Conservation (phyloP, 2,113 vertebrate genomes). For the Microtus ochrogaster region DNA sequence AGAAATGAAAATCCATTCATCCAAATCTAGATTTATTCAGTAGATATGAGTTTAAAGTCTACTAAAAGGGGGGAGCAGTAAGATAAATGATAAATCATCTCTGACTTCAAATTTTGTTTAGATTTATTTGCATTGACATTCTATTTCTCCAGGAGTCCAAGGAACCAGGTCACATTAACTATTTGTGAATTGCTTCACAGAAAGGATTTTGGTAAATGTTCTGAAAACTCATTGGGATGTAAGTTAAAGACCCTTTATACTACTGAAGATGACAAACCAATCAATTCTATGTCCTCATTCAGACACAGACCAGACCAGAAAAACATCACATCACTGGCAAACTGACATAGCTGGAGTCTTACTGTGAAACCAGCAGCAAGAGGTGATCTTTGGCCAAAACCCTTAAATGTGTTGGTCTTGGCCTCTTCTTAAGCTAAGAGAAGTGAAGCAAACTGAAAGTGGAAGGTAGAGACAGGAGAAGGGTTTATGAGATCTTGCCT, state of each 20-base stretch:
- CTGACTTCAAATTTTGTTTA: slow-evolving; percentile 26
- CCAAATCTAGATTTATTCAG: slow-evolving; percentile 36
- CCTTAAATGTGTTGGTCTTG: not conserved
- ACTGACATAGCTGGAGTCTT: not conserved
- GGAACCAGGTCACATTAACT: not conserved
- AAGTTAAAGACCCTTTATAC: slow-evolving; percentile 29
- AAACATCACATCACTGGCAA: not conserved
- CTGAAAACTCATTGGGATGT: slow-evolving; percentile 41
- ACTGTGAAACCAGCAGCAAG: not conserved
- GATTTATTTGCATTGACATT: slow-evolving; percentile 48
- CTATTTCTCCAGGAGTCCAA: slow-evolving; percentile 28
- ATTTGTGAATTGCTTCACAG: slow-evolving; percentile 31
- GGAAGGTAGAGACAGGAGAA: not conserved
- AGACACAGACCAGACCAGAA: not conserved
- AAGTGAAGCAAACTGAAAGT: slow-evolving; percentile 17
- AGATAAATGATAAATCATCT: slow-evolving; percentile 13
- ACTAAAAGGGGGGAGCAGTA: not conserved
- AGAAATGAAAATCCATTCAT: slow-evolving; percentile 1
- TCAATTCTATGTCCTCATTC: not conserved
- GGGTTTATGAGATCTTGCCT: not conserved
- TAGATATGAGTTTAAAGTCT: slow-evolving; percentile 40
- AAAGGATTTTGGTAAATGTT: slow-evolving; percentile 23
- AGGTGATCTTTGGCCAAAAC: not conserved
- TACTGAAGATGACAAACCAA: not conserved
- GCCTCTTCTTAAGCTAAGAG: not conserved